These are phyloP conservation scores for Pangasius macronema DNA, from an alignment of 2,797 vertebrate species.

Conservation along the genomic window DNA sequence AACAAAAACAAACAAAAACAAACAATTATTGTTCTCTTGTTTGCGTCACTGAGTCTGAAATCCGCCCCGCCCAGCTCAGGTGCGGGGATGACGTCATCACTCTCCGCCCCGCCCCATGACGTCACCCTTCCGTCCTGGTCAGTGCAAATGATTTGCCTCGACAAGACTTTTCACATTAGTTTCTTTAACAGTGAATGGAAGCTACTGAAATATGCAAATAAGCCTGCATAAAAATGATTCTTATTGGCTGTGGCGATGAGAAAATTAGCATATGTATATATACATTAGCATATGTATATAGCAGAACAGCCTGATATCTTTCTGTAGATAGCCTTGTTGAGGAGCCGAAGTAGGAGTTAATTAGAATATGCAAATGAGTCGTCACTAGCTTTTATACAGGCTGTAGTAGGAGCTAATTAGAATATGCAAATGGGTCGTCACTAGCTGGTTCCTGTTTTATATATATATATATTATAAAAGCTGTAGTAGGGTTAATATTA, in stretches of 20 bases:
- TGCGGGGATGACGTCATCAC: not conserved
- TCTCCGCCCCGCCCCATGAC: not conserved
- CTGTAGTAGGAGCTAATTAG: not conserved
- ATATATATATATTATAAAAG: not conserved
- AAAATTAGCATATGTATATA: not conserved
- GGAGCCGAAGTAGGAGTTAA: not conserved
- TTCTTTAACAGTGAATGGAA: not conserved
- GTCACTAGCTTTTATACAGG: not conserved
- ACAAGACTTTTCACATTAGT: too few species aligned
- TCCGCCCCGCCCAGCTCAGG: conserved; percentile 1
- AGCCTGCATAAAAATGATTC: not conserved
- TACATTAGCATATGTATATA: not conserved
- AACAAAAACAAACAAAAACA: conserved; percentile 12
- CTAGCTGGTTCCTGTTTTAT: not conserved
- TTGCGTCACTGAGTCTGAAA: not conserved
- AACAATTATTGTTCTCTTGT: not conserved
- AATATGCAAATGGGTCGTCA: not conserved
- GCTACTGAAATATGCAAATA: not conserved
- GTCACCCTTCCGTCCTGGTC: not conserved
- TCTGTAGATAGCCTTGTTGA: not conserved
- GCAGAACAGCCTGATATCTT: not conserved
- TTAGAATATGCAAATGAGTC: not conserved
- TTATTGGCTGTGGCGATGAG: not conserved
- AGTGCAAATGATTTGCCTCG: not conserved
- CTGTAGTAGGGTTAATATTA: not conserved